phyloP scores from a whole-genome alignment of 1,140 invertebrate species.

The Pectinophora gossypiella region DNA sequence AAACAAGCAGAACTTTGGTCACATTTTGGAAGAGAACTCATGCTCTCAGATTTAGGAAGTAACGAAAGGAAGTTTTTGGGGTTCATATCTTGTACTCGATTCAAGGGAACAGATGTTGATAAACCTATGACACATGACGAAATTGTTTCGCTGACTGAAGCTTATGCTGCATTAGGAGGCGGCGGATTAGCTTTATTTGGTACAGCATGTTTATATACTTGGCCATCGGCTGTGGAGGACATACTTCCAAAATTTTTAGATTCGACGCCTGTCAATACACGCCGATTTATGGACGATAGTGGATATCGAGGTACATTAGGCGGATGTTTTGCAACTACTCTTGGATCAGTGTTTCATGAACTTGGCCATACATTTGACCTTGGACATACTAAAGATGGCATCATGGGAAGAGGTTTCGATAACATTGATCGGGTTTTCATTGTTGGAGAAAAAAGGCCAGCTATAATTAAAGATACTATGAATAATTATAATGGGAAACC shows the following conservation, averaged over 20 bases:
- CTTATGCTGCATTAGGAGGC: conserved; percentile 91
- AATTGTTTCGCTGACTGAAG: conserved; percentile 84
- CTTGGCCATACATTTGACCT: conserved; percentile 96
- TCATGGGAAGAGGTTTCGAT: conserved; percentile 97
- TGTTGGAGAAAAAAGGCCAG: conserved; percentile 69
- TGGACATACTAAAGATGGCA: conserved; percentile 91
- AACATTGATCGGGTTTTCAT: conserved; percentile 87
- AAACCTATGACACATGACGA: conserved; percentile 83
- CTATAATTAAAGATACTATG: conserved; percentile 66
- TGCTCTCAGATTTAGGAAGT: conserved; percentile 79
- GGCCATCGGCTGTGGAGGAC: conserved; percentile 86
- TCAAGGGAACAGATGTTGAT: conserved; percentile 79
- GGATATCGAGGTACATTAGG: conserved; percentile 90
- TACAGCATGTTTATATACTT: conserved; percentile 92
- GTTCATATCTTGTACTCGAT: conserved; percentile 92
- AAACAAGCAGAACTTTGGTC: conserved; percentile 90
- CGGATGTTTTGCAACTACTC: conserved; percentile 92
- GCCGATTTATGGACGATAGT: conserved; percentile 90
- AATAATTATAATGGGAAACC: conserved; percentile 68
- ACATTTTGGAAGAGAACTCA: conserved; percentile 86
- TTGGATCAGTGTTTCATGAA: conserved; percentile 96
- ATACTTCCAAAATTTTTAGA: conserved; percentile 78
- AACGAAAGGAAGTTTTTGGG: conserved; percentile 89
- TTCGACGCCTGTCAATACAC: conserved; percentile 78
- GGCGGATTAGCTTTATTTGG: conserved; percentile 94